Conservation (phyloP, 2,113 vertebrate genomes). For the Peromyscus leucopus region DNA sequence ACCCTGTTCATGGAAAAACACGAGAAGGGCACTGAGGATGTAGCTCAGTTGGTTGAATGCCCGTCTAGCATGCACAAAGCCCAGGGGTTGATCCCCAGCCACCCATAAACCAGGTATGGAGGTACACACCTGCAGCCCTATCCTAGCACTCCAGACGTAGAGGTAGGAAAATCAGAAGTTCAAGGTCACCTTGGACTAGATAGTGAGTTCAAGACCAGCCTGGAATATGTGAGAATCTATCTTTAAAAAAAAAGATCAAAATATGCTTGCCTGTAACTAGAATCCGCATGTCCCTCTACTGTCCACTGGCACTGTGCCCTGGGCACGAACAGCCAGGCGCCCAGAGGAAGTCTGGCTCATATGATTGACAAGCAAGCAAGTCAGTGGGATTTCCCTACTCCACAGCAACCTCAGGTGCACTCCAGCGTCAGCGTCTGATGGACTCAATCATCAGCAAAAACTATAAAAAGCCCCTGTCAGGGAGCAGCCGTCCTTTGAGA, state of each 20-base stretch:
- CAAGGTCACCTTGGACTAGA: not conserved
- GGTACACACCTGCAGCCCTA: not conserved
- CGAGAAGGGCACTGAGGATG: not conserved
- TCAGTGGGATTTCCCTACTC: not conserved
- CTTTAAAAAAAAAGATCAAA: not conserved
- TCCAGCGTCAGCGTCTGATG: not conserved
- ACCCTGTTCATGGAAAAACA: not conserved
- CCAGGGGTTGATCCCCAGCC: too few relatives aligned
- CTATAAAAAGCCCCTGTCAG: constrained; percentile 16
- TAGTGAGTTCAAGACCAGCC: not conserved
- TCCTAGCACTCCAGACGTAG: not conserved
- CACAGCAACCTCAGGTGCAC: not conserved
- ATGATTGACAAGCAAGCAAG: not conserved
- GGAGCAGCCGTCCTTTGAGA: constrained; percentile 33
- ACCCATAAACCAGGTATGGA: not conserved
- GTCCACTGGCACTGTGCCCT: not conserved
- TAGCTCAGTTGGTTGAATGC: not conserved
- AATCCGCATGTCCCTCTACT: not conserved
- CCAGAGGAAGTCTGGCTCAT: not conserved
- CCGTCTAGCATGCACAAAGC: not conserved
- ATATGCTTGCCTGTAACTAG: not conserved
- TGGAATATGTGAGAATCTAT: not conserved
- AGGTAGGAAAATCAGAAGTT: not conserved
- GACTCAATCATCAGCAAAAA: constrained; percentile 23
- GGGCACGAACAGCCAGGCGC: not conserved